Percentiles rank a stretch among this genome's conserved stretches.
phyloP scores from a whole-genome alignment of 2,797 vertebrate species.

The Siniperca scherzeri region DNA sequence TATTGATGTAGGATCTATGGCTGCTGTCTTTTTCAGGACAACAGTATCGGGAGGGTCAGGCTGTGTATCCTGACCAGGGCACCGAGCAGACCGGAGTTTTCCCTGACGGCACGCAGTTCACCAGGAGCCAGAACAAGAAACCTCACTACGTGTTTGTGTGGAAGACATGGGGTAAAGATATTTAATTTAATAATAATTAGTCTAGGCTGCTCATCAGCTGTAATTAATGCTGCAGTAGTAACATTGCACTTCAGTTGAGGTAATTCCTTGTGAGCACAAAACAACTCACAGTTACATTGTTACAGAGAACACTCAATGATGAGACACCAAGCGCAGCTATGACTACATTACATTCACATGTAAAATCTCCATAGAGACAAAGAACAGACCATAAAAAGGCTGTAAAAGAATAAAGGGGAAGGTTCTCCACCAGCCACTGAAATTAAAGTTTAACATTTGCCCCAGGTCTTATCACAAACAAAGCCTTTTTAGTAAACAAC shows the following conservation, averaged over 20 bases:
- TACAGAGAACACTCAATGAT: not conserved
- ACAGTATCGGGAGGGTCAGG: constrained; percentile 83
- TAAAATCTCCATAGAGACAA: constrained; percentile 13
- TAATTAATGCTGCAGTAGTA: not conserved
- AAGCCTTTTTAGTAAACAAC: not conserved
- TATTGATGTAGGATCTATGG: not conserved
- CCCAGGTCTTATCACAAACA: not conserved
- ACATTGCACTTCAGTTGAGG: not conserved
- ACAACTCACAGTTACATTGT: not conserved
- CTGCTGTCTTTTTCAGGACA: constrained; percentile 80
- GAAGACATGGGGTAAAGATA: constrained; percentile 91
- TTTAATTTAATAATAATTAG: not conserved
- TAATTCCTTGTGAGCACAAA: not conserved
- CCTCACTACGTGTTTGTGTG: constrained; percentile 93
- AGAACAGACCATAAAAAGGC: not conserved
- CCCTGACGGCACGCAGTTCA: constrained; percentile 89
- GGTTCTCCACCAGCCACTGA: constrained; percentile 2
- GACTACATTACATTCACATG: constrained; percentile 1
- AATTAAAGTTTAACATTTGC: not conserved
- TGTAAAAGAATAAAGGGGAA: not conserved
- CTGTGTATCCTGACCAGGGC: constrained; percentile 87
- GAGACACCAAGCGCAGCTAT: not conserved
- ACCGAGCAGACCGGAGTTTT: constrained; percentile 81
- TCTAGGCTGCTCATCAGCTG: not conserved
- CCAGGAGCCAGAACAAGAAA: constrained; percentile 71